phyloP scores from a whole-genome alignment of 2,797 vertebrate species.

The Diceros bicornis region DNA sequence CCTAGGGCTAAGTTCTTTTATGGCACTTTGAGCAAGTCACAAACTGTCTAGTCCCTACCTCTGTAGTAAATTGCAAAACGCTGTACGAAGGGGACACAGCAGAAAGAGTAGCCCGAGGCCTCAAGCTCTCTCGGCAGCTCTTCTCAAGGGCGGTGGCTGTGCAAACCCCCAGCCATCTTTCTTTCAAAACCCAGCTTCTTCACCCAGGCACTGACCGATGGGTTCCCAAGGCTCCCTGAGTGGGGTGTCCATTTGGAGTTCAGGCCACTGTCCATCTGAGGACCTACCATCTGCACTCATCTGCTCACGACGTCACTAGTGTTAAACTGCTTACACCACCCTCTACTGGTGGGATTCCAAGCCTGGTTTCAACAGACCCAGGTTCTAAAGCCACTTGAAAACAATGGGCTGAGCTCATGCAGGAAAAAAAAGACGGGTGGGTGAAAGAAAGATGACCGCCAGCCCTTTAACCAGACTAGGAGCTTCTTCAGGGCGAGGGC shows the following conservation, averaged over 20 bases:
- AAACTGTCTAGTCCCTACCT: too few relatives aligned
- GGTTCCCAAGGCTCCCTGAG: neutral
- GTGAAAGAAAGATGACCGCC: neutral
- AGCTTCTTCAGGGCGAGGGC: neutral
- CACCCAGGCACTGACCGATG: neutral
- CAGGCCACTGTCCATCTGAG: neutral
- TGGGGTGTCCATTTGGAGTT: neutral
- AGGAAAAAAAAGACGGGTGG: neutral
- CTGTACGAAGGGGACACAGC: neutral
- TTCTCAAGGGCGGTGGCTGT: neutral
- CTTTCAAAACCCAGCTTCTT: neutral
- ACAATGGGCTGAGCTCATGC: neutral
- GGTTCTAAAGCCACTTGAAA: slow-evolving; percentile 54
- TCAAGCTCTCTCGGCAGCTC: neutral
- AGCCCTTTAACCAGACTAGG: neutral
- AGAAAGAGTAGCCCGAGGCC: neutral
- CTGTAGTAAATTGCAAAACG: rapidly evolving
- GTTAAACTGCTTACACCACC: neutral
- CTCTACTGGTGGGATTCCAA: neutral
- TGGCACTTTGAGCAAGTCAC: neutral
- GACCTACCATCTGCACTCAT: neutral
- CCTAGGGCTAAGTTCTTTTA: neutral
- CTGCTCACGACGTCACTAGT: neutral
- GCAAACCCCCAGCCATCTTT: too few relatives aligned
- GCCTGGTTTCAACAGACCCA: neutral